These are phyloP conservation scores for Hedya salicella DNA, from an alignment of 2,888 invertebrate genomes.

Conservation along the genomic window DNA sequence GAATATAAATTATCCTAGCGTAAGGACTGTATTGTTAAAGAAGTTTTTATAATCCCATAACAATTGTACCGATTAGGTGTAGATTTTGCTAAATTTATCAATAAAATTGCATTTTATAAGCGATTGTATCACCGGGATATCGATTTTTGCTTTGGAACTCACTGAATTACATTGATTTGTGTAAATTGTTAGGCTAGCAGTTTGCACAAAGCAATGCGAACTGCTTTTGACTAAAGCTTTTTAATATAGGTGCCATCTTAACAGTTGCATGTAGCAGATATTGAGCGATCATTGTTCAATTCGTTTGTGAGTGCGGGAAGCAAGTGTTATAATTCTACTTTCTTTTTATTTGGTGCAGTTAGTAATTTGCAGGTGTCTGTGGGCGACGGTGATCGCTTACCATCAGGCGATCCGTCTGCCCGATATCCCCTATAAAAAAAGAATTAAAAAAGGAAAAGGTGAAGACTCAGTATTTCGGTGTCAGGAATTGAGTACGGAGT, in stretches of 20 bases:
- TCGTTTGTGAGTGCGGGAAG: slow-evolving; percentile 11
- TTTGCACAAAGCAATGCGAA: slow-evolving; percentile 3
- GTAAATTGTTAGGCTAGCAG: not conserved
- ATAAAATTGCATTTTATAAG: slow-evolving; percentile 39
- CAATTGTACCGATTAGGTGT: slow-evolving; percentile 41
- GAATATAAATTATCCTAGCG: slow-evolving; percentile 49
- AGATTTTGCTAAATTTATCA: slow-evolving; percentile 45
- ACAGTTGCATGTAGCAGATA: slow-evolving; percentile 2
- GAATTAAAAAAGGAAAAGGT: no score
- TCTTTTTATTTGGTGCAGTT: no score
- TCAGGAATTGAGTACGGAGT: no score
- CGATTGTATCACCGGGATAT: slow-evolving; percentile 30
- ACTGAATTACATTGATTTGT: slow-evolving; percentile 11
- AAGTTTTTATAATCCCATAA: slow-evolving; percentile 42
- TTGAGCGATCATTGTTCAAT: not conserved
- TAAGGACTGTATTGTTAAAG: slow-evolving; percentile 48
- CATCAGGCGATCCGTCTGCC: no score
- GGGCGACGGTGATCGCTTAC: no score
- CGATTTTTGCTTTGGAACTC: slow-evolving; percentile 26
- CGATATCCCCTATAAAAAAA: no score
- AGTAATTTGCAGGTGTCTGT: no score
- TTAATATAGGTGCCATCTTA: slow-evolving; percentile 39
- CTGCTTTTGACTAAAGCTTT: slow-evolving; percentile 38
- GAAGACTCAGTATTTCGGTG: no score
- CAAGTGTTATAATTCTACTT: slow-evolving; percentile 9